A percentile compares a stretch with the other conserved stretches of the same genome.
Evolutionary conservation across 1,140 invertebrate genomes (phyloP).

Genomic region (Heliothis subflexa): DNA sequence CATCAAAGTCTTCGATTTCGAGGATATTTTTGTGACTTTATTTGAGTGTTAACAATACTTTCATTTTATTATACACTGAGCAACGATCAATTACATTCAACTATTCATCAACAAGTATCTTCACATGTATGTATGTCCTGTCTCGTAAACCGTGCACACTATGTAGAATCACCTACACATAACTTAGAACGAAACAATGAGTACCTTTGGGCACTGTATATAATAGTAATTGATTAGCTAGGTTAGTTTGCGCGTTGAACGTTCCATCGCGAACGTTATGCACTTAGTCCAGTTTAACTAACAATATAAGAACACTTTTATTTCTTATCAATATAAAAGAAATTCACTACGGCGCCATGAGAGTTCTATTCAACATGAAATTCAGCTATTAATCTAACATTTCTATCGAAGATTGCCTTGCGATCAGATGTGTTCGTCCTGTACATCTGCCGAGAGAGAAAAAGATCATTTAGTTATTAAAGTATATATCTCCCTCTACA

Average conservation of each 20-base stretch:
- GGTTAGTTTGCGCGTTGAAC: conserved; percentile 31
- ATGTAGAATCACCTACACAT: conserved; percentile 39
- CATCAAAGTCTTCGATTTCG: conserved; percentile 40
- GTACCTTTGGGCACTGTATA: conserved; percentile 18
- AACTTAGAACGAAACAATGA: conserved; percentile 32
- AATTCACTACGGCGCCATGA: conserved; percentile 57
- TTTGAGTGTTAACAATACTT: conserved; percentile 28
- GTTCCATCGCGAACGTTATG: conserved; percentile 46
- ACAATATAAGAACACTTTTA: conserved; percentile 84
- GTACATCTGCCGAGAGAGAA: conserved; percentile 88
- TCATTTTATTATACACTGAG: conserved; percentile 57
- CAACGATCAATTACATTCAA: conserved; percentile 64
- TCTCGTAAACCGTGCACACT: conserved; percentile 37
- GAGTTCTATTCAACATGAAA: conserved; percentile 58
- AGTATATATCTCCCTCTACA: conserved; percentile 19
- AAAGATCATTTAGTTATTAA: conserved; percentile 75
- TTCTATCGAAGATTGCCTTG: conserved; percentile 66
- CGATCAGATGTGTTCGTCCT: conserved; percentile 87
- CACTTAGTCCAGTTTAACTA: conserved; percentile 65
- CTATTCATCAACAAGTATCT: conserved; percentile 53
- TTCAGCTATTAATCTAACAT: conserved; percentile 47
- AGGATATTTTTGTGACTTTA: conserved; percentile 17
- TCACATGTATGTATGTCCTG: conserved; percentile 42
- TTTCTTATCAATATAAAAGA: conserved; percentile 71
- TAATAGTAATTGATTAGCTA: conserved; percentile 45